These are phyloP conservation scores for Diabrotica undecimpunctata DNA, from an alignment of 1,140 invertebrate genomes.

Conservation along the genomic window DNA sequence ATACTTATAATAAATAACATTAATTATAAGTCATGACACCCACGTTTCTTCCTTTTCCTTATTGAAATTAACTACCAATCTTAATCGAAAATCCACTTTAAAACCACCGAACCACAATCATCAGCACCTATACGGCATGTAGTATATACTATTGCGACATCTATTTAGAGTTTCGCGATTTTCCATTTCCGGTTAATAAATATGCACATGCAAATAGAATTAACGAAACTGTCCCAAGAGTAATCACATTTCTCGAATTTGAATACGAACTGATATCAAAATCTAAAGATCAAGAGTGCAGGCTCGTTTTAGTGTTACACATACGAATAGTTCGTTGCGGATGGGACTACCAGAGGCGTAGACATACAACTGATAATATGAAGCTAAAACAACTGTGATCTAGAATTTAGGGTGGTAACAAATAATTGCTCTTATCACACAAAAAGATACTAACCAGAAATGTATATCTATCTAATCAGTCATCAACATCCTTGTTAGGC, in stretches of 20 bases:
- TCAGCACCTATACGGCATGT: background rate
- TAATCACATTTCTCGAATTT: conserved; percentile 2
- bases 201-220: background rate
- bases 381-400: too few species aligned
- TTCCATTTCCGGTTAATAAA: conserved; percentile 1
- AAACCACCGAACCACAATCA: background rate
- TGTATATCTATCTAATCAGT: too few species aligned
- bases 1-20: too few species aligned
- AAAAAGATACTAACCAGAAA: too few species aligned
- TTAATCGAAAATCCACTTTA: background rate
- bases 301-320: conserved; percentile 1
- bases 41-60: background rate
- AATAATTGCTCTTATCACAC: too few species aligned
- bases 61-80: background rate
- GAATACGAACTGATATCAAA: conserved; percentile 1
- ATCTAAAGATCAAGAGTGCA: conserved; percentile 2
- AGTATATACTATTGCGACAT: background rate
- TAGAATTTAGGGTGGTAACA: too few species aligned
- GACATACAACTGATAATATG: too few species aligned
- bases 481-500: too few species aligned
- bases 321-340: background rate
- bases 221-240: conserved; percentile 1
- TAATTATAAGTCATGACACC: too few species aligned
- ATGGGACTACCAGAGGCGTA: background rate
- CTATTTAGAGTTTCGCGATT: background rate